Percentiles rank a stretch among this genome's conserved stretches.
These are phyloP conservation scores for Dryocosmus kuriphilus DNA, from an alignment of 2,888 invertebrate species.

Conservation along the genomic window DNA sequence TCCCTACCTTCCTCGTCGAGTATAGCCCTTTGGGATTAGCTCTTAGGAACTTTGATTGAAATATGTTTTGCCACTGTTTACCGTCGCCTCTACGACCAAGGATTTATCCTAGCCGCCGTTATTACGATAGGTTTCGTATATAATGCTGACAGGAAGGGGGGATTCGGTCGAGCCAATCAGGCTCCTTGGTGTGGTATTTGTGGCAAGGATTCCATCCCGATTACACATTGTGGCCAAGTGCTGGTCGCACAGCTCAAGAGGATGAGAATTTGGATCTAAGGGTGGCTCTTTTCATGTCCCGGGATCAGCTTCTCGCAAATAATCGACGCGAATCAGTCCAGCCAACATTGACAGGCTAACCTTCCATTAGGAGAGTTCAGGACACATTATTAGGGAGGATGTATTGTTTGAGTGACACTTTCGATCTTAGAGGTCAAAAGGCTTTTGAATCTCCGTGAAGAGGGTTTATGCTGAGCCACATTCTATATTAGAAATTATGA, in stretches of 20 bases:
- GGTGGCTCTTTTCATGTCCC: conserved; percentile 31
- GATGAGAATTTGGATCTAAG: conserved; percentile 11
- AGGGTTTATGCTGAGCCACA: neutral
- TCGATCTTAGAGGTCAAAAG: neutral
- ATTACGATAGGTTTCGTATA: conserved; percentile 53
- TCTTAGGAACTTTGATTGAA: conserved; percentile 72
- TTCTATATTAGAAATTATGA: neutral
- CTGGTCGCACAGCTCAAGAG: conserved; percentile 7
- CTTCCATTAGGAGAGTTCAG: conserved; percentile 7
- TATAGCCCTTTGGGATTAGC: conserved; percentile 60
- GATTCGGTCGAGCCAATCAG: conserved; percentile 12
- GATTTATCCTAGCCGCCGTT: conserved; percentile 63
- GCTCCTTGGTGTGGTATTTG: conserved; percentile 22
- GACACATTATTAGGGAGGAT: neutral
- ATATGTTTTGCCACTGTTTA: conserved; percentile 72
- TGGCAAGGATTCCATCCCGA: conserved; percentile 27
- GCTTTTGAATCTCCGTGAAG: neutral
- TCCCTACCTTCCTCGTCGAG: conserved; percentile 41
- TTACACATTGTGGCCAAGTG: conserved; percentile 36
- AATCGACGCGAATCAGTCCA: conserved; percentile 35
- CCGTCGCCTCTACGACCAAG: conserved; percentile 59
- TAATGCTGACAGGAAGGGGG: conserved; percentile 19
- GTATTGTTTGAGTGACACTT: conserved; percentile 9
- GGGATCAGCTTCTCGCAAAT: conserved; percentile 24
- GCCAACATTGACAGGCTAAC: conserved; percentile 13